Conservation (phyloP, 2,888 invertebrate species). For the Nymphalis c-album region DNA sequence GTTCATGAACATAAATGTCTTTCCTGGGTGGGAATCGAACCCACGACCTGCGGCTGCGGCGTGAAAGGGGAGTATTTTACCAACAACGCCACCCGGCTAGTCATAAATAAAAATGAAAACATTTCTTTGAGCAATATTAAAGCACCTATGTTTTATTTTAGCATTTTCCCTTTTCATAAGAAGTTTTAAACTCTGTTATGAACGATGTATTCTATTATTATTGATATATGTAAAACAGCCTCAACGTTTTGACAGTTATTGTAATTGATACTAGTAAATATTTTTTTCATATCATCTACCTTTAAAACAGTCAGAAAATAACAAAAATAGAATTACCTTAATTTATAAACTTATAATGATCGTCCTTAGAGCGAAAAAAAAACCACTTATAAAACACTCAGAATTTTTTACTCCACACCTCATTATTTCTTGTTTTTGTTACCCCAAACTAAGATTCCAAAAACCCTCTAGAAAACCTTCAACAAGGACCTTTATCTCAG, state of each 20-base stretch:
- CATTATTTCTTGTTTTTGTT: conserved; percentile 34
- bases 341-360: too few species aligned
- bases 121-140: too few species aligned
- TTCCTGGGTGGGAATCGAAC: too few species aligned
- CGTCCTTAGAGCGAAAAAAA: neutral
- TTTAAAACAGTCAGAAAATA: too few species aligned
- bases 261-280: neutral
- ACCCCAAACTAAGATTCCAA: conserved; percentile 22
- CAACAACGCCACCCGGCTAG: too few species aligned
- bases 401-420: conserved; percentile 13
- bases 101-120: too few species aligned
- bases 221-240: conserved; percentile 5
- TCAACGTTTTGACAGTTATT: neutral
- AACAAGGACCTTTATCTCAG: conserved; percentile 26
- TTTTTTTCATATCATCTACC: neutral
- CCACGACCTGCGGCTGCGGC: too few species aligned
- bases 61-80: too few species aligned
- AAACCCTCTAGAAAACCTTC: conserved; percentile 20
- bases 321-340: too few species aligned
- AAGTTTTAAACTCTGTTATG: neutral
- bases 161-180: neutral
- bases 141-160: neutral
- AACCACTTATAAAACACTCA: neutral
- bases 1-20: too few species aligned
- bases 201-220: conserved; percentile 3